Base-by-base conservation (phyloP, 1,140 invertebrate genomes). In the Cotesia vestalis region DNA sequence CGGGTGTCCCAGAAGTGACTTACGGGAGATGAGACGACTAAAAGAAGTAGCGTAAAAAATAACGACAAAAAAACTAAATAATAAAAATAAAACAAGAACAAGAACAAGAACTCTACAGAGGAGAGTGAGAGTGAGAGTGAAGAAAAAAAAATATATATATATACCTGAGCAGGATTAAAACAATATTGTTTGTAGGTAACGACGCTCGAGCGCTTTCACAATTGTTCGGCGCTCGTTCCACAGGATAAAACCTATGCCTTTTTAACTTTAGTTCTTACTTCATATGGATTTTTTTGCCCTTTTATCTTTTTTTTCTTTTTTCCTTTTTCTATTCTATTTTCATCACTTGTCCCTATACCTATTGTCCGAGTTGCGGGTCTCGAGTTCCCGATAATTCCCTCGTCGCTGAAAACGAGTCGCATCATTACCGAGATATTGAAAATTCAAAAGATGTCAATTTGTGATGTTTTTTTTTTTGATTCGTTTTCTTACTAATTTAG, bases 121-220 rank as follows among this genome's bases (percentile, higher is more conserved):
- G 27, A 27, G 27, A 27, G 27, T 27, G 27, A 27, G 27, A 46
- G 40, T 9, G 40, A 46, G 6, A 46, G 40, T 11, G 40, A 46
- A 11, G 11, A 6, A 46, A 46, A 60, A 69, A 35, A 71, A 27
- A 27, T n/a, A 27, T 27, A 27, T 27, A 27, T 27, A 27, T 27
- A 27, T 64, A 63, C 36, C 27, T 36, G 62, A 71, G 60, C 62
- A 63, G 51, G 20, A 70, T 52, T 53, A 36, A 52, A 70, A 62
- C 59, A 70, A 70, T 70, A 70, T 70, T 70, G 68, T 70, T 36
- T 53, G 68, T 70, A 70, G 59, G 59, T 70, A 70, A 62, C 60
- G 59, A 70, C 8, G 46, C 68, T 36, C 68, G 40, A 62, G 57
- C 60, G 62, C 46, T 69, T 61, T 40, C 38, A 71, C 46, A 53